Conservation (phyloP, 1,140 invertebrate species). For the Eumeta japonica region DNA sequence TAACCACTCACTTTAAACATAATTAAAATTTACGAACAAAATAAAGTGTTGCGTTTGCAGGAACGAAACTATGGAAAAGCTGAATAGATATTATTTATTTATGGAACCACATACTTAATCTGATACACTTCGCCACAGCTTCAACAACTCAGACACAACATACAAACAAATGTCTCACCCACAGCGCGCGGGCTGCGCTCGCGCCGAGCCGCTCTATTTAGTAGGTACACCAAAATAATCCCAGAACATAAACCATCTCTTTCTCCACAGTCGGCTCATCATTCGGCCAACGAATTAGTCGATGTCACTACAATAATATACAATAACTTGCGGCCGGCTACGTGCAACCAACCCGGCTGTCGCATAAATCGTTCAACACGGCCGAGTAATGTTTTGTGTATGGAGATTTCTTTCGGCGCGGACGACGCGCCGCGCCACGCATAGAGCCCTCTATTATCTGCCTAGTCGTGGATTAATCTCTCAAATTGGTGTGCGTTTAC, state of each 20-base stretch:
- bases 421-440: conserved; percentile 32
- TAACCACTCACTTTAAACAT: too few relatives aligned
- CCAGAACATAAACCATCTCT: conserved; percentile 42
- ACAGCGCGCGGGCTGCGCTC: too few relatives aligned
- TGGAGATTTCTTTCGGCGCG: conserved; percentile 56
- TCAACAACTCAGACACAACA: too few relatives aligned
- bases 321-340: conserved; percentile 41
- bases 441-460: conserved; percentile 47
- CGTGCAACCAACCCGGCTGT: conserved; percentile 26
- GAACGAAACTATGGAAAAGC: not conserved
- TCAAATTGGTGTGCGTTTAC: conserved; percentile 41
- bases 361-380: conserved; percentile 54
- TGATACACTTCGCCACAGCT: too few relatives aligned
- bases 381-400: conserved; percentile 54
- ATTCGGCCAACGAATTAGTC: conserved; percentile 54
- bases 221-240: conserved; percentile 25
- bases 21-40: too few relatives aligned
- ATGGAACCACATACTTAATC: too few relatives aligned
- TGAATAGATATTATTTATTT: not conserved
- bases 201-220: too few relatives aligned
- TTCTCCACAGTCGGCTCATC: conserved; percentile 44
- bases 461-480: conserved; percentile 51
- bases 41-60: not conserved
- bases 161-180: not conserved
- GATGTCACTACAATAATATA: conserved; percentile 57